Evolutionary conservation across 2,113 vertebrate genomes (phyloP), one percentile per base, ranked within the genome.

Genomic region (Corvus hawaiiensis): DNA sequence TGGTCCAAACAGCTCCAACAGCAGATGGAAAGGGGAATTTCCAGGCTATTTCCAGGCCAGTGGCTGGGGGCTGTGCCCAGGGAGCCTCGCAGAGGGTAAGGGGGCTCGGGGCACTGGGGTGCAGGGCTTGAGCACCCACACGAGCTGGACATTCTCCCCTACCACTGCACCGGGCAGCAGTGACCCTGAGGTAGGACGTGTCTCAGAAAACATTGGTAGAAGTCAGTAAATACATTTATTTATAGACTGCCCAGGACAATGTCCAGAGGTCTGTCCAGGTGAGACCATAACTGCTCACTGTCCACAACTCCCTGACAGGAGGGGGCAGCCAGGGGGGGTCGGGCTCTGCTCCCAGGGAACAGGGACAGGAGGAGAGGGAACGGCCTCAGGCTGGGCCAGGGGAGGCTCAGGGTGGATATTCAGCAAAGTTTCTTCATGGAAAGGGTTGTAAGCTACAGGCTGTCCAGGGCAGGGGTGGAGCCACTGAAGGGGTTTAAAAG

Each of bases 161-260:
- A 3, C 11, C 33, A 26, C 7, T 28, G 48, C 48, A 24, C 21
- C 0, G 0, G 80, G 58, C 63, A 72, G 58, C 1, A 2, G 62
- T 15, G 72, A 28, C 30, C 21, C 32, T 39, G 27, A 12, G 44
- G 5, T 13, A 62, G 78, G 21, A 18, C 1, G 0, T 16, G n/a
- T 11, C 35, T 22, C 46, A 44, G 33, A 51, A 85, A 67, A 61
- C 27, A 48, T 3, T 18, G 15, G 13, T 32, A 51, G 7, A 75
- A 64, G 39, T 75, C 39, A 71, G 28, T 20, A 39, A 72, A 67
- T 51, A 23, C 0, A 5, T 32, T 3, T 67, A 27, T 79, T 66
- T 84, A 46, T 1, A 48, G n/a, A 54, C n/a, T 69, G 18, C 16
- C 39, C 20, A 48, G 48, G 39, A 21, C 1, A 1, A 14, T 14